These are phyloP conservation scores for Lamellibrachia luymesi DNA, from an alignment of 1,140 invertebrate genomes.

Conservation along the genomic window DNA sequence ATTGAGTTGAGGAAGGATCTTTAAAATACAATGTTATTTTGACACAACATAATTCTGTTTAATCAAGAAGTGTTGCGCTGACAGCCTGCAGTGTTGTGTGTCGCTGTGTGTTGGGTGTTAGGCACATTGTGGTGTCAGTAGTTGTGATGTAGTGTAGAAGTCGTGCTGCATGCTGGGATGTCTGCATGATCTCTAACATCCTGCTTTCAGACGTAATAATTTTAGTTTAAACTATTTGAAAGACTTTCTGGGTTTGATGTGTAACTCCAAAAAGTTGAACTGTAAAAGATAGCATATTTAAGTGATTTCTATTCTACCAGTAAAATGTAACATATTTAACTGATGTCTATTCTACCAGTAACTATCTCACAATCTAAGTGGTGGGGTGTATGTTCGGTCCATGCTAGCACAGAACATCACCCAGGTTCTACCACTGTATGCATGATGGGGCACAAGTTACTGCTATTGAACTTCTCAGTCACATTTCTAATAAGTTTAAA, in stretches of 20 bases:
- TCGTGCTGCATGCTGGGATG: constrained; percentile 36
- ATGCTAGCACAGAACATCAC: background rate
- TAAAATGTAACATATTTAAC: background rate
- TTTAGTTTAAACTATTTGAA: background rate
- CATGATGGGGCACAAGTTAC: background rate
- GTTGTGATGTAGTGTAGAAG: constrained; percentile 18
- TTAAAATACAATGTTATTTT: too few relatives aligned
- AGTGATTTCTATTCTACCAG: background rate
- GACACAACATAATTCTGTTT: too few relatives aligned
- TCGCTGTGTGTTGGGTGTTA: too few relatives aligned
- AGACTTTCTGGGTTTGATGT: background rate
- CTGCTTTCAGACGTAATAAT: background rate
- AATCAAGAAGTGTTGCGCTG: too few relatives aligned
- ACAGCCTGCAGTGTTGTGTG: too few relatives aligned
- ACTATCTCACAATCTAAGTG: background rate
- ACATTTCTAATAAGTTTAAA: background rate
- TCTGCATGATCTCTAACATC: constrained; percentile 31
- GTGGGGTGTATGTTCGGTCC: background rate
- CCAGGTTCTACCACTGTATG: background rate
- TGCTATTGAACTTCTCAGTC: background rate
- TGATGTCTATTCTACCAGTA: background rate
- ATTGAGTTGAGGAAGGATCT: too few relatives aligned
- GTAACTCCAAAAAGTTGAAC: background rate
- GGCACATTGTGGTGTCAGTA: background rate
- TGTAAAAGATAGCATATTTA: background rate